These are phyloP conservation scores for Saguinus midas DNA, from an alignment of 2,113 vertebrate species.

Conservation along the genomic window DNA sequence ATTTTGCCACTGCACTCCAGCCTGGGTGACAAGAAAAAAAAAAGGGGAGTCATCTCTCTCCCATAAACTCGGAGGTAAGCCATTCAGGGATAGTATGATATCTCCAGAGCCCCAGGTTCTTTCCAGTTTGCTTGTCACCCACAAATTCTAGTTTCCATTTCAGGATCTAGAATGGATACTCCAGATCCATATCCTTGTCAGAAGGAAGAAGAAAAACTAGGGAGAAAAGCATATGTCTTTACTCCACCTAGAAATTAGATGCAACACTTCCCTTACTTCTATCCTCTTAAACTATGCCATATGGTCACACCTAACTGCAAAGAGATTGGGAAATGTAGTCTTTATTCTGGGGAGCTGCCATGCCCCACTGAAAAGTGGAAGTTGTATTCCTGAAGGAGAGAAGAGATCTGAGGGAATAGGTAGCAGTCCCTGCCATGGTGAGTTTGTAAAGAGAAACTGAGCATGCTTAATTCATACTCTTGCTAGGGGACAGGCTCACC, in stretches of 20 bases:
- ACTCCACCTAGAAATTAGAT: not conserved
- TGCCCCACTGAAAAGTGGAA: not conserved
- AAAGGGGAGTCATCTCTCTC: not conserved
- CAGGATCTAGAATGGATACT: not conserved
- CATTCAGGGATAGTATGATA: not conserved
- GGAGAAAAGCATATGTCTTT: not conserved
- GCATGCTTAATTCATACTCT: not conserved
- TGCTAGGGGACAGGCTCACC: not conserved
- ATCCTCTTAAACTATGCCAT: not conserved
- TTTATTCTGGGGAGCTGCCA: not conserved
- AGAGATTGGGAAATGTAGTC: not conserved
- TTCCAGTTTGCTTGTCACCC: not conserved
- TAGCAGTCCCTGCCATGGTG: not conserved
- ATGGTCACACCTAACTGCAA: not conserved
- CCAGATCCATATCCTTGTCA: not conserved
- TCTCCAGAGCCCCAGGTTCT: not conserved
- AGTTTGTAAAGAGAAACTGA: not conserved
- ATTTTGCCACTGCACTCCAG: too few species aligned
- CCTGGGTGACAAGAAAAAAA: too few species aligned
- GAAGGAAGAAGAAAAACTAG: not conserved
- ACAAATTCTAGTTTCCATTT: slow-evolving; percentile 1
- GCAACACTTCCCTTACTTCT: not conserved
- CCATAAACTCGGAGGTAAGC: not conserved
- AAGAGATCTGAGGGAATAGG: not conserved
- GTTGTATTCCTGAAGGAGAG: rapidly evolving